Evolutionary conservation across 2,888 invertebrate species (phyloP), one percentile per base, ranked within the genome.

Genomic region (Allygus modestus): DNA sequence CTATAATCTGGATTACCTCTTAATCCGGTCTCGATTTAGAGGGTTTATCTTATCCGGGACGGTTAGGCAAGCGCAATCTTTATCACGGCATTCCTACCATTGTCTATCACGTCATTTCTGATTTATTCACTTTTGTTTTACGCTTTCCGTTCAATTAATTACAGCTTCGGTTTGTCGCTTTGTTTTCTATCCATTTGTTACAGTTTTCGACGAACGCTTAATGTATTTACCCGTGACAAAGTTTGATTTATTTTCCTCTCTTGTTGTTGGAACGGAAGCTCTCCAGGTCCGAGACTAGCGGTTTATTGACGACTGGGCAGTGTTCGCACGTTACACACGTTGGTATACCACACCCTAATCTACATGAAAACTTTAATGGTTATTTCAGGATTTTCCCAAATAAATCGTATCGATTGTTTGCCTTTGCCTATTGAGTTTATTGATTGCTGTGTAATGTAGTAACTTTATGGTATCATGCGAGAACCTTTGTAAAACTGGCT

Each of bases 71-170:
- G 73, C 28, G 46, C 43, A 37, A 77, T 41, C 31, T 51, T 17
- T 54, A 79, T 58, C 79, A 17, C n/a, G 37, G 31, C 58, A 51
- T 79, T n/a, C 77, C 77, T 28, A 4, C 79, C 37, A 79, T 79
- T 79, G 79, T 79, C 58, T 37, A 28, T 33, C 43, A 28, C 43
- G 43, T 46, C 43, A 46, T 46, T 28, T 46, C 75, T 79, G 79
- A 79, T 79, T 79, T 79, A 79, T 79, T 79, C 58, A 79, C 79
- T 79, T 79, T 79, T 58, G 79, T 79, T 79, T 54, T 79, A 58
- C 79, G 37, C 79, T 79, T 58, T 58, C 58, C 54, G 58, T 58
- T n/a, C 58, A 79, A 79, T 79, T 79, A 79, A 58, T 79, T 28
- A 58, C 79, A n/a, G 58, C 79, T 54, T 79, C 58, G 79, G 79